Evolutionary conservation across 2,113 vertebrate genomes (phyloP).

Genomic region (Myiagra hebetior): DNA sequence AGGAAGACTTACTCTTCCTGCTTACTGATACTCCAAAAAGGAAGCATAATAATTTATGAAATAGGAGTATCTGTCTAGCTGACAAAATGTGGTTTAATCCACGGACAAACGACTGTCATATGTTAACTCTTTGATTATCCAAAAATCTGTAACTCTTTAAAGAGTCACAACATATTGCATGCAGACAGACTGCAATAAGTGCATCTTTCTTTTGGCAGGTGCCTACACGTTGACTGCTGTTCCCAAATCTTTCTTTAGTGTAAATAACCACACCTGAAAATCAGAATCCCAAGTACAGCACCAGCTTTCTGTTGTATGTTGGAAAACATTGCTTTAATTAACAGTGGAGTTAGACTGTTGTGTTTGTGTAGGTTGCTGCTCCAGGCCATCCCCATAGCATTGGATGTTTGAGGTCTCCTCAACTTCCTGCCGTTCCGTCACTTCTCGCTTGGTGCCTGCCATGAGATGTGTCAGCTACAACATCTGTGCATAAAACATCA

Average conservation of each 20-base stretch:
- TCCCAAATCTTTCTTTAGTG: not conserved
- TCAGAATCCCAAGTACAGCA: not conserved
- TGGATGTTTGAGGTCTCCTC: conserved; percentile 77
- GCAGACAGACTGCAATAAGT: not conserved
- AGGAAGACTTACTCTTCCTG: not conserved
- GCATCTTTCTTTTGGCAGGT: not conserved
- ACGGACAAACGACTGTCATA: not conserved
- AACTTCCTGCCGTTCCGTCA: conserved; percentile 74
- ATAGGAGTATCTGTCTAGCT: not conserved
- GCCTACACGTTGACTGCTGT: fast-evolving
- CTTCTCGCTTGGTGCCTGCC: conserved; percentile 77
- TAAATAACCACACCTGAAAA: not conserved
- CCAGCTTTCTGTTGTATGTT: not conserved
- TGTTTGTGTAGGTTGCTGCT: conserved; percentile 37
- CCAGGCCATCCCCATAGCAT: conserved; percentile 52
- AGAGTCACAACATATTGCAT: not conserved
- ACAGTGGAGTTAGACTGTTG: not conserved
- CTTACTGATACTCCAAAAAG: not conserved
- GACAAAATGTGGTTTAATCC: conserved; percentile 1
- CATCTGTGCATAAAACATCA: conserved; percentile 78
- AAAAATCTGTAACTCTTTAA: not conserved
- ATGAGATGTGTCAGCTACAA: conserved; percentile 78
- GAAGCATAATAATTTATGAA: not conserved
- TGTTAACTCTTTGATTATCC: not conserved
- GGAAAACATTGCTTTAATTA: not conserved